These are phyloP conservation scores for Notothenia coriiceps DNA, from an alignment of 2,113 vertebrate genomes.

Conservation along the genomic window DNA sequence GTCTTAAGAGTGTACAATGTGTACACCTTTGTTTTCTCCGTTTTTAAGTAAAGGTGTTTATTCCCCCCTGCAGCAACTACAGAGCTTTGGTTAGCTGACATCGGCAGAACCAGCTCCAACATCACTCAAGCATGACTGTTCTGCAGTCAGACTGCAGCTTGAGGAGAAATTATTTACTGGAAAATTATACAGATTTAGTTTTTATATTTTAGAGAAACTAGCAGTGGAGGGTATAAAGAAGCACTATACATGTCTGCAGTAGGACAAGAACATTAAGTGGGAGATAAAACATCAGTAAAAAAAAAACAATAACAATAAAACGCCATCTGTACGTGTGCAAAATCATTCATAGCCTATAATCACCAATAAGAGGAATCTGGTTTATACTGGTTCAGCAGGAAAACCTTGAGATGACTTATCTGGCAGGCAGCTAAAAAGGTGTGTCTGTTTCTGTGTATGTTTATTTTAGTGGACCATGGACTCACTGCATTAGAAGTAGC, in stretches of 20 bases:
- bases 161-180: constrained; percentile 36
- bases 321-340: constrained; percentile 27
- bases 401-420: not conserved
- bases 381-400: not conserved
- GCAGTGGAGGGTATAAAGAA: not conserved
- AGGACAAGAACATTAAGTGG: not conserved
- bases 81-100: constrained; percentile 4
- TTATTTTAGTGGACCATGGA: too few relatives aligned
- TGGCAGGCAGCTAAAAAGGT: not conserved
- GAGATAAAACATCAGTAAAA: not conserved
- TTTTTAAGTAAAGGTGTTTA: constrained; percentile 6
- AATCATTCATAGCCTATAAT: constrained; percentile 29
- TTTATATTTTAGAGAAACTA: constrained; percentile 11
- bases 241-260: not conserved
- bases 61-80: constrained; percentile 3
- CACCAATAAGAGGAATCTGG: constrained; percentile 20
- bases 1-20: not conserved
- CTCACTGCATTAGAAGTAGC: too few relatives aligned
- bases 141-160: constrained; percentile 73
- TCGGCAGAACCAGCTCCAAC: constrained; percentile 52
- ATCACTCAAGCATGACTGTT: constrained; percentile 73
- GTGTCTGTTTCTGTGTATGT: not conserved
- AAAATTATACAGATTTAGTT: not conserved
- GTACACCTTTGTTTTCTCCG: not conserved
- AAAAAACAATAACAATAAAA: constrained; percentile 14